These are phyloP conservation scores for Numenius phaeopus DNA, from an alignment of 2,797 vertebrate species.

Conservation along the genomic window DNA sequence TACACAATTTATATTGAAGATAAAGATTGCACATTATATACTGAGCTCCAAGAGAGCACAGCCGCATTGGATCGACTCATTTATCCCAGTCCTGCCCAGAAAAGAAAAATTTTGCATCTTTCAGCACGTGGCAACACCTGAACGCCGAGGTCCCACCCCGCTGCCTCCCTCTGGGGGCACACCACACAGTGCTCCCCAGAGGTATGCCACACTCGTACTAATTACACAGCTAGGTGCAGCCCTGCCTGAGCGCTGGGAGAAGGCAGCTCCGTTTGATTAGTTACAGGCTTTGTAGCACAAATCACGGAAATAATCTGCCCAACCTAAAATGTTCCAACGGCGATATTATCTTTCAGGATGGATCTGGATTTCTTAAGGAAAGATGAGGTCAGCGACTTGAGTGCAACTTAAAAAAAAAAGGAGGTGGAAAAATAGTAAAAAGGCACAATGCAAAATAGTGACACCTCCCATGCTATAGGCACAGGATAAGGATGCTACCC, in stretches of 20 bases:
- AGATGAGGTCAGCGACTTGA: neutral
- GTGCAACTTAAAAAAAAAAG: neutral
- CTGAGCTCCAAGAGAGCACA: neutral
- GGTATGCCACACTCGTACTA: fast-evolving
- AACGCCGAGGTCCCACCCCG: fast-evolving
- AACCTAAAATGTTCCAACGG: neutral
- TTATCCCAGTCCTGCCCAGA: neutral
- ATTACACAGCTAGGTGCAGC: neutral
- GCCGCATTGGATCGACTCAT: neutral
- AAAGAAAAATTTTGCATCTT: neutral
- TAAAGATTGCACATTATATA: neutral
- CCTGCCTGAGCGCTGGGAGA: neutral
- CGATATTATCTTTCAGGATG: neutral
- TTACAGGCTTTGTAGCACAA: neutral
- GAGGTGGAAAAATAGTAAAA: neutral
- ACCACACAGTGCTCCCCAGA: fast-evolving
- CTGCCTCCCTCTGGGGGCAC: neutral
- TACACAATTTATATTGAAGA: neutral
- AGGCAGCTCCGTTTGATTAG: neutral
- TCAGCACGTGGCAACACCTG: neutral
- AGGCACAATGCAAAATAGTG: neutral
- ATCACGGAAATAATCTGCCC: neutral
- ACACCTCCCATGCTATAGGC: fast-evolving
- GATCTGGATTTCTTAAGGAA: neutral
- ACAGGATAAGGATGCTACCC: neutral